Conservation (phyloP, 1,140 invertebrate genomes). For the Drosophila seguyi region DNA sequence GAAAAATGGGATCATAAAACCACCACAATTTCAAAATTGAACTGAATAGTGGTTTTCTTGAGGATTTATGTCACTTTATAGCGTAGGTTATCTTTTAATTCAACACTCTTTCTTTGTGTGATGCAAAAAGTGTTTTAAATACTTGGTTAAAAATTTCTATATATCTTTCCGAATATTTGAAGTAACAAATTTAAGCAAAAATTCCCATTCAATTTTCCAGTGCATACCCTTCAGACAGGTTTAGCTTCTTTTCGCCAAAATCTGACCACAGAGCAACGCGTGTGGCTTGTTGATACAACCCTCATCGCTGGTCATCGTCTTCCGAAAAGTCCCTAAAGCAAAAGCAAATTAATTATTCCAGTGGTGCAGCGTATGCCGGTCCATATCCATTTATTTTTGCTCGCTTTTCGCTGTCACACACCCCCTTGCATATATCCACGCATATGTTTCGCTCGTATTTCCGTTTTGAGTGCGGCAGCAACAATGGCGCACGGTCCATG, state of each 20-base stretch:
- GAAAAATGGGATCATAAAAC: constrained; percentile 4
- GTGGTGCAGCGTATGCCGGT: constrained; percentile 10
- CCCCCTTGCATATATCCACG: constrained; percentile 20
- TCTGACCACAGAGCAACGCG: too few species aligned
- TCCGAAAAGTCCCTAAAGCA: constrained; percentile 4
- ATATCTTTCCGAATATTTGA: not conserved
- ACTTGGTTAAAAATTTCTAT: too few species aligned
- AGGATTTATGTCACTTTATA: too few species aligned
- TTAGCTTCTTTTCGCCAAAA: constrained; percentile 6
- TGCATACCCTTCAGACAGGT: not conserved
- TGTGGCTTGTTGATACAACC: constrained; percentile 5
- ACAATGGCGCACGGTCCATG: constrained; percentile 63
- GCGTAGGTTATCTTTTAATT: not conserved
- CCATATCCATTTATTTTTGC: constrained; percentile 26
- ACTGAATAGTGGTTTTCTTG: not conserved
- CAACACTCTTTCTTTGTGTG: too few species aligned
- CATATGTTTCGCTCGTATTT: constrained; percentile 75
- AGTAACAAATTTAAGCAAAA: not conserved
- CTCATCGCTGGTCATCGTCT: constrained; percentile 20
- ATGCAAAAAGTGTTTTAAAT: not conserved
- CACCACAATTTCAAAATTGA: not conserved
- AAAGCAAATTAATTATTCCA: constrained; percentile 41
- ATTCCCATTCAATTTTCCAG: not conserved
- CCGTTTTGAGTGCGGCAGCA: constrained; percentile 61
- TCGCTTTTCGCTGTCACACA: constrained; percentile 21